These are phyloP conservation scores for Brachymystax lenok DNA, from an alignment of 2,797 vertebrate genomes.

Conservation along the genomic window DNA sequence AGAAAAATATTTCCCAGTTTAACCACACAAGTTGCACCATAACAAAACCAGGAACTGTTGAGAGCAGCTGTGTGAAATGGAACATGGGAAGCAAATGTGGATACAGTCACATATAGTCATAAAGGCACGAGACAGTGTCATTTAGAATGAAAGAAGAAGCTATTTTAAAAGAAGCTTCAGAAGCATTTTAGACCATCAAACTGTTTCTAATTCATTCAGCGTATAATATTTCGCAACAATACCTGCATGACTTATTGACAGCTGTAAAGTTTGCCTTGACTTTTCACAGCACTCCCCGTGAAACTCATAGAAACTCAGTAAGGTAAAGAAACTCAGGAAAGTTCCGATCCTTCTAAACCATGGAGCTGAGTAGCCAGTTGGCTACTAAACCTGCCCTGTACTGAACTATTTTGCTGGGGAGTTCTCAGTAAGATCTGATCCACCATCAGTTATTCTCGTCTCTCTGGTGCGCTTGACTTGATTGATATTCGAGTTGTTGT, in stretches of 20 bases:
- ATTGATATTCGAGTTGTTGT: too few species aligned
- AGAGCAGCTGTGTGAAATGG: constrained; percentile 32
- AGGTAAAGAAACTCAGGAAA: neutral
- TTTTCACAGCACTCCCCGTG: neutral
- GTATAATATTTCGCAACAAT: neutral
- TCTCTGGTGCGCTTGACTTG: too few species aligned
- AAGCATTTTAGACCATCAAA: neutral
- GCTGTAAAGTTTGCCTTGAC: neutral
- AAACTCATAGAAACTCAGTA: neutral
- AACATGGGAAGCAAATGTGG: constrained; percentile 52
- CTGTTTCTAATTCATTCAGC: neutral
- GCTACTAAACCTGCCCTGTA: neutral
- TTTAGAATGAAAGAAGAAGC: constrained; percentile 37
- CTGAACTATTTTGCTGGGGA: too few species aligned
- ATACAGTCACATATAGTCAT: constrained; percentile 42
- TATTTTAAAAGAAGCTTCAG: constrained; percentile 22
- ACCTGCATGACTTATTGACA: neutral
- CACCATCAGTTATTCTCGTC: too few species aligned
- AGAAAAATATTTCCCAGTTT: neutral
- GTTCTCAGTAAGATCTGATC: too few species aligned
- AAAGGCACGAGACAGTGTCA: constrained; percentile 29
- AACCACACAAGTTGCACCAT: constrained; percentile 19
- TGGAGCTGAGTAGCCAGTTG: neutral
- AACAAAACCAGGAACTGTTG: constrained; percentile 58
- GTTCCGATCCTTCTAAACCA: neutral